A percentile compares a stretch with the other conserved stretches of the same genome.
Evolutionary conservation across 2,888 invertebrate species (phyloP).

Genomic region (Drepana falcataria): DNA sequence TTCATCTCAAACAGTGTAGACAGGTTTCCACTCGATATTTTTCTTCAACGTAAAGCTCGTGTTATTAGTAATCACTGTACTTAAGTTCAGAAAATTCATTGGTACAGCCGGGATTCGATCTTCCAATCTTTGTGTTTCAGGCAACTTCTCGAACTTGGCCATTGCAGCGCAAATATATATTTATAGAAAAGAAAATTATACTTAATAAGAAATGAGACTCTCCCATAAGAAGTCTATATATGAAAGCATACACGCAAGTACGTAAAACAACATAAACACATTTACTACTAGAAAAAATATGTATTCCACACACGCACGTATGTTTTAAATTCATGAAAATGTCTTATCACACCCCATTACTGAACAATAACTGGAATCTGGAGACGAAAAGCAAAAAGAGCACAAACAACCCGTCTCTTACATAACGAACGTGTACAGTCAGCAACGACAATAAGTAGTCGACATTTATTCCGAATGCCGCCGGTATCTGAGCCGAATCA

Average conservation of each 20-base stretch:
- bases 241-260: not conserved
- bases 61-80: too few relatives aligned
- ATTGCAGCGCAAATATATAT: too few relatives aligned
- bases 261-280: not conserved
- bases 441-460: slow-evolving; percentile 38
- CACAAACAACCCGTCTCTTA: slow-evolving; percentile 24
- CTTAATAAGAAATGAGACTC: too few relatives aligned
- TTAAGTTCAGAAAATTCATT: too few relatives aligned
- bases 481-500: slow-evolving; percentile 56
- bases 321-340: slow-evolving; percentile 41
- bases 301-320: slow-evolving; percentile 14
- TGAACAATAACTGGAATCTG: slow-evolving; percentile 42
- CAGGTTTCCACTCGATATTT: too few relatives aligned
- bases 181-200: too few relatives aligned
- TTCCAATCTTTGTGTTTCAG: too few relatives aligned
- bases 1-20: too few relatives aligned
- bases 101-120: too few relatives aligned
- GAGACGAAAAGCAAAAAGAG: slow-evolving; percentile 30
- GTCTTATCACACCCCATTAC: slow-evolving; percentile 54
- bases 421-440: slow-evolving; percentile 34
- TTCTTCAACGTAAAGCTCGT: too few relatives aligned
- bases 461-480: slow-evolving; percentile 51
- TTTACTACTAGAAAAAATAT: slow-evolving; percentile 17
- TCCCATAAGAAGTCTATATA: too few relatives aligned
- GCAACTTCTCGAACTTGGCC: too few relatives aligned